Percentiles rank a stretch among this genome's conserved stretches.
Conservation (phyloP, 2,888 invertebrate genomes). For the Diogma glabrata region DNA sequence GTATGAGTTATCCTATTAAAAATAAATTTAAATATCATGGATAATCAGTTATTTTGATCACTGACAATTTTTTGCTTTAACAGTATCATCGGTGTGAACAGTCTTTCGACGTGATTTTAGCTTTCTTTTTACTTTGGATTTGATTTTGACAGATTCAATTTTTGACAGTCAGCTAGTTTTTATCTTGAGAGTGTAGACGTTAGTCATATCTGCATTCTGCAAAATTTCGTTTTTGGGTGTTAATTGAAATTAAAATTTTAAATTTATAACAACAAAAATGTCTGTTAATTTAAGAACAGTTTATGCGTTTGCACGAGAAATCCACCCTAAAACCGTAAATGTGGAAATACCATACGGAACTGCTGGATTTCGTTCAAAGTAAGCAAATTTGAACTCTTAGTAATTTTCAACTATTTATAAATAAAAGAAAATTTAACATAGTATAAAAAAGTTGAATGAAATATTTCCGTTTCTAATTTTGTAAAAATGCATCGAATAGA, state of each 20-base stretch:
- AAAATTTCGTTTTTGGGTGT: background rate
- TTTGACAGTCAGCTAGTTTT: conserved; percentile 4
- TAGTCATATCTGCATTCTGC: background rate
- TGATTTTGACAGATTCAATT: conserved; percentile 6
- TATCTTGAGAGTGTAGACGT: background rate
- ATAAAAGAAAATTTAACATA: background rate
- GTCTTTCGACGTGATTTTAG: too few relatives aligned
- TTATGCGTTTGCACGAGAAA: conserved; percentile 66
- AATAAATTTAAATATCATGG: too few relatives aligned
- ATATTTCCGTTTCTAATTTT: too few relatives aligned
- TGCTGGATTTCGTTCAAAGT: conserved; percentile 76
- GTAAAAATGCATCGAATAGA: too few relatives aligned
- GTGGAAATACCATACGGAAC: conserved; percentile 69
- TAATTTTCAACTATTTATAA: background rate
- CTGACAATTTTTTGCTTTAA: too few relatives aligned
- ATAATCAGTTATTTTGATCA: too few relatives aligned
- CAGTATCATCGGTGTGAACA: too few relatives aligned
- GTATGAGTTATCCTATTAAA: too few relatives aligned
- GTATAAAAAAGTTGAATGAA: too few relatives aligned
- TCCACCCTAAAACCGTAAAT: conserved; percentile 57
- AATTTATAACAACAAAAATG: conserved; percentile 18
- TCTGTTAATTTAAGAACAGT: conserved; percentile 50
- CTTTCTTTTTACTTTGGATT: too few relatives aligned
- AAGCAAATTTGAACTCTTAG: conserved; percentile 33
- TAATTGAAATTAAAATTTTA: background rate